Percentiles rank a stretch among this genome's conserved stretches.
These are phyloP conservation scores for Andrena haemorrhoa DNA, from an alignment of 2,888 invertebrate genomes.

Conservation along the genomic window DNA sequence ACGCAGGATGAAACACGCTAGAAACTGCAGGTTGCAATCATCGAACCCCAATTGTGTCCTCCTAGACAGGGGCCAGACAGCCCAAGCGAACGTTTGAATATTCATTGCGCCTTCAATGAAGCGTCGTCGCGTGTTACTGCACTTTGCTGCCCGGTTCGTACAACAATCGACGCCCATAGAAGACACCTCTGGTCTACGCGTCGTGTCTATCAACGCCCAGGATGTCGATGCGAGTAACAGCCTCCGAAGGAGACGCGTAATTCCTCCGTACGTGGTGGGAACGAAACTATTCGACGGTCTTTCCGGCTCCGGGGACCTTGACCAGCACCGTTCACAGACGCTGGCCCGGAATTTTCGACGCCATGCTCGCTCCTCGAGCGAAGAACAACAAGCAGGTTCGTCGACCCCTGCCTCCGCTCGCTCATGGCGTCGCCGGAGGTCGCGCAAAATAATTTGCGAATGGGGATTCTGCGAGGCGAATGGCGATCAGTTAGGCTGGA, in stretches of 20 bases:
- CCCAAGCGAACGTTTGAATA: constrained; percentile 49
- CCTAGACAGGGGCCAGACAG: constrained; percentile 49
- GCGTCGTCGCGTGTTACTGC: constrained; percentile 20
- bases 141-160: constrained; percentile 22
- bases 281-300: constrained; percentile 29
- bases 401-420: constrained; percentile 34
- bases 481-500: constrained; percentile 51
- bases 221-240: background rate
- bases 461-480: constrained; percentile 42
- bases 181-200: background rate
- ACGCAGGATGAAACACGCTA: no score
- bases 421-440: constrained; percentile 17
- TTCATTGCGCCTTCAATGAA: constrained; percentile 37
- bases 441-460: constrained; percentile 57
- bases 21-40: no score
- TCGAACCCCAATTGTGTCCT: background rate
- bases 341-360: constrained; percentile 58
- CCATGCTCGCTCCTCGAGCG: constrained; percentile 40
- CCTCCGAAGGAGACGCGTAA: background rate
- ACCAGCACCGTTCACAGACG: constrained; percentile 39
- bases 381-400: constrained; percentile 56
- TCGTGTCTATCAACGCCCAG: background rate
- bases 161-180: constrained; percentile 16
- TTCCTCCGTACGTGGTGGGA: constrained; percentile 22
- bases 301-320: constrained; percentile 54